Evolutionary conservation across 2,113 vertebrate genomes (phyloP), one percentile per base, ranked within the genome.

Genomic region (Hemibagrus wyckioides): DNA sequence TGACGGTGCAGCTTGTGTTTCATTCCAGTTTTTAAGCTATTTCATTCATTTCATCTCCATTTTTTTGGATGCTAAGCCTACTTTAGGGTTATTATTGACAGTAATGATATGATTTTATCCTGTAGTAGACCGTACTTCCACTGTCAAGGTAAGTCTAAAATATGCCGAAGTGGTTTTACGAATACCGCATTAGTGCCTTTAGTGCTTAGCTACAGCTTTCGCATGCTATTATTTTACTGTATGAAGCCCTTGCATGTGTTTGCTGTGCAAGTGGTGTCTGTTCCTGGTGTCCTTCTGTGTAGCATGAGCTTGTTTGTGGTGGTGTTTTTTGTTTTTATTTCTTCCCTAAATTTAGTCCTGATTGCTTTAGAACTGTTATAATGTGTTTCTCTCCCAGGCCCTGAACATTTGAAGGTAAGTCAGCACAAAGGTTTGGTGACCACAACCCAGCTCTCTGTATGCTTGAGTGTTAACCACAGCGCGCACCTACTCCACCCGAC

Each of bases 381-480:
- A 94, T 92, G 91, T 90, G 63, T 93, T 88, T 94, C 77, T 93
- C 89, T 94, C 90, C 88, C 94, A 95, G 94, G 93, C 89, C 87
- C 92, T 65, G 93, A 94, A 89, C 84, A 61, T 84, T 85, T 80
- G 50, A 90, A 94, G 95, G 95, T 95, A 95, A 95, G 95, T 90
- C 88, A 76, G 89, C 86, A 54, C 63, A 17, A 81, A 86, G 88
- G 92, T 90, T 91, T 90, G 90, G 84, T 92, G 91, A 88, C 92
- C 88, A 83, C 83, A 88, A 82, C 85, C 82, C 73, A 80, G 83
- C 88, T 87, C 33, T 91, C 86, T 94, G 94, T 93, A 93, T 93
- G 93, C 91, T 75, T 87, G 92, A 80, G 90, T 83, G 56, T 87
- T 61, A 87, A 77, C 83, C 86, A 61, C 81, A 39, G 84, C 25